Evolutionary conservation across 35 echinoderm and acorn worm genomes (phyloP).

Genomic region (Lytechinus variegatus): DNA sequence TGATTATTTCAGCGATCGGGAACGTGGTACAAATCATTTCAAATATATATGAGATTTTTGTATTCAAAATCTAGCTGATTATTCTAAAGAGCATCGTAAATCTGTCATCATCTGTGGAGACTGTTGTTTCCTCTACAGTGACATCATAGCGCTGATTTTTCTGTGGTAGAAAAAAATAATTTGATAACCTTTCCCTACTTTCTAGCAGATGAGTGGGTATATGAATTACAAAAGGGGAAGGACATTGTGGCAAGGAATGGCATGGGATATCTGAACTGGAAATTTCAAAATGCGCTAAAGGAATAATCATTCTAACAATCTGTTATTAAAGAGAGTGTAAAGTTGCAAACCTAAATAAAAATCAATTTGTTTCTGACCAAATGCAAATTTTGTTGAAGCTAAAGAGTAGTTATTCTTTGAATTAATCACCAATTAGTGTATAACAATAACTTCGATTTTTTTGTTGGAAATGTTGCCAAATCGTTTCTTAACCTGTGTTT

Average conservation of each 20-base stretch:
- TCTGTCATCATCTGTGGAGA: neutral
- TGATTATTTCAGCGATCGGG: neutral
- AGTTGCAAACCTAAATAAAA: too few relatives aligned
- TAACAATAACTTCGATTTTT: too few relatives aligned
- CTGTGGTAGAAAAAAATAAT: neutral
- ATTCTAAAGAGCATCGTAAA: neutral
- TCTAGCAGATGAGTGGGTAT: neutral
- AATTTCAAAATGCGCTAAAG: neutral
- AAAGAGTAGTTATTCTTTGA: too few relatives aligned
- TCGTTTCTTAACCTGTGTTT: too few relatives aligned
- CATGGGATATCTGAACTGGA: neutral
- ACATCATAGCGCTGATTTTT: neutral
- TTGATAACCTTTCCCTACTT: neutral
- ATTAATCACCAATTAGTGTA: too few relatives aligned
- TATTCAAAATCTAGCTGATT: constrained; percentile 13
- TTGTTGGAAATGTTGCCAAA: too few relatives aligned
- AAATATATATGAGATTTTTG: neutral
- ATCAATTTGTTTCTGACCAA: too few relatives aligned
- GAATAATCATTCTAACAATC: neutral
- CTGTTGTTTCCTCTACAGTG: neutral
- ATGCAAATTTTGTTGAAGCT: too few relatives aligned
- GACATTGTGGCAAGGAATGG: neutral
- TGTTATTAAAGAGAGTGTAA: too few relatives aligned
- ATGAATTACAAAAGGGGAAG: neutral
- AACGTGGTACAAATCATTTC: neutral